A percentile compares a stretch with the other conserved stretches of the same genome.
Evolutionary conservation across 2,888 invertebrate species (phyloP).

Genomic region (Phanerotoma sp.): DNA sequence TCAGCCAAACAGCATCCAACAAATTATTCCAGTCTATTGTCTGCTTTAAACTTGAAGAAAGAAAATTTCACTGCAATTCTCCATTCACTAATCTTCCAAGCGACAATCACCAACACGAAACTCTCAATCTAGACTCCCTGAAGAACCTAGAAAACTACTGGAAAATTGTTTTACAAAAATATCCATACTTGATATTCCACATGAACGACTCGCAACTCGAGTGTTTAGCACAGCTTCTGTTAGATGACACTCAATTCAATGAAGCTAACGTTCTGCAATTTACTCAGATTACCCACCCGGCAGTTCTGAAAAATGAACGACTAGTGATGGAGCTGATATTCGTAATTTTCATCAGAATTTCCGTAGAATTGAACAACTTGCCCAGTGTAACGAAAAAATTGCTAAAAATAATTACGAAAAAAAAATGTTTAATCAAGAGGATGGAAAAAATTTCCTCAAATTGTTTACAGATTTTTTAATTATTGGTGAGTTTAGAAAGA

Average conservation of each 20-base stretch:
- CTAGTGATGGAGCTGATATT: constrained; percentile 37
- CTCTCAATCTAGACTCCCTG: too few species aligned
- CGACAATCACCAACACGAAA: not conserved
- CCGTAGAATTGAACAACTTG: constrained; percentile 13
- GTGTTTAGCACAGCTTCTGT: constrained; percentile 35
- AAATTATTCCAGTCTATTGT: too few species aligned
- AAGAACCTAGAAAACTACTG: constrained; percentile 39
- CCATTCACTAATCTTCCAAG: not conserved
- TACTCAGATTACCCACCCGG: constrained; percentile 25
- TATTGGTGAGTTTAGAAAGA: too few species aligned
- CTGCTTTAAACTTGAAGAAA: not conserved
- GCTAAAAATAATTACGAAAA: constrained; percentile 2
- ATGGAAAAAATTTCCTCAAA: constrained; percentile 33
- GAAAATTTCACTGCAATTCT: not conserved
- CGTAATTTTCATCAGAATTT: constrained; percentile 35
- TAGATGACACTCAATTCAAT: constrained; percentile 32
- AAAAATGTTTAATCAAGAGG: constrained; percentile 26
- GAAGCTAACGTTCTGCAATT: constrained; percentile 31
- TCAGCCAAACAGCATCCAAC: too few species aligned
- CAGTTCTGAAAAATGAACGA: constrained; percentile 37
- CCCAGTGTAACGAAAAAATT: constrained; percentile 6
- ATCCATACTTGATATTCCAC: constrained; percentile 35
- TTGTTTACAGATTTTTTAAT: too few species aligned
- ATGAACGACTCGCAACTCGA: constrained; percentile 38
- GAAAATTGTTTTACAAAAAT: constrained; percentile 38